Evolutionary conservation across 1,140 invertebrate species (phyloP), one percentile per base, ranked within the genome.

Genomic region (Zaprionus nigranus): DNA sequence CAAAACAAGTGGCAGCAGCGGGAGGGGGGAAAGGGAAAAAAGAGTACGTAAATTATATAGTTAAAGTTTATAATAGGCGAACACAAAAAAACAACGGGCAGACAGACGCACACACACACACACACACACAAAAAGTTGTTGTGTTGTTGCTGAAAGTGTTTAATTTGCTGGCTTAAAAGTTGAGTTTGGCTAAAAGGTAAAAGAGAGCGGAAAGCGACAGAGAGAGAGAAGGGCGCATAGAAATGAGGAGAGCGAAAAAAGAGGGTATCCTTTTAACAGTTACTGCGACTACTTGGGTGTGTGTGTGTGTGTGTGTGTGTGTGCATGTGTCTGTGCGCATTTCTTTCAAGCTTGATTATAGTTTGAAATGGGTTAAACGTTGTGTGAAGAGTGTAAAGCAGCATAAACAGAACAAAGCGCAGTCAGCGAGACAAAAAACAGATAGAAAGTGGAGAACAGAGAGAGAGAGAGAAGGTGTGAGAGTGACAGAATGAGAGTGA

Each of bases 111-210:
- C 40, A 46, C n/a, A 43, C 40, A 43, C 2, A 17, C 40, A 36
- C 9, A 36, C 2, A 15, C 22, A 40, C 20, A 49, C 20, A 43
- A 78, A 85, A 82, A 85, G 71, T 86, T 87, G 36, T 61, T 68
- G 66, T 86, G 82, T 87, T 88, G 83, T 80, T 87, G 71, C 78
- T 84, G 66, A 72, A 79, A 87, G 85, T 87, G 84, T 87, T 87
- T 90, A 87, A 87, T 87, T 87, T 87, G 78, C 84, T 88, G 81
- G 84, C 84, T 87, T 87, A 87, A 87, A 87, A 87, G 84, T 87
- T 87, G 81, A 71, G 75, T 85, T 81, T 78, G 82, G 66, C 70
- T 71, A 75, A 81, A 74, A 78, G 80, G 62, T 64, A 56, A 66
- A 66, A 34, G 38, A 58, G 72, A 71, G 73, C 58, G 58, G 30